Base-by-base conservation (phyloP, 2,888 invertebrate genomes). In the Phragmatobia fuliginosa region DNA sequence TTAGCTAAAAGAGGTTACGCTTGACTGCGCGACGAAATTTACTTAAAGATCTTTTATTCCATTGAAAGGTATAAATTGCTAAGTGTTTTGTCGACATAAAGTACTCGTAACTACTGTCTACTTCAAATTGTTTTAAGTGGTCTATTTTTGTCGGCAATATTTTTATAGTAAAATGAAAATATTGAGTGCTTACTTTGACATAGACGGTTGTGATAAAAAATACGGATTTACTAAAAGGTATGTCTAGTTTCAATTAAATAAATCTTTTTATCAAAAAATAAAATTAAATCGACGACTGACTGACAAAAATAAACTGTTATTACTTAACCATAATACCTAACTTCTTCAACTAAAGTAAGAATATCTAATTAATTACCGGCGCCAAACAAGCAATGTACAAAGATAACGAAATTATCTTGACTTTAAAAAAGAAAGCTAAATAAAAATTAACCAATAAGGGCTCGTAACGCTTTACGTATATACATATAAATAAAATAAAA, bases 1-100 rank as follows among this genome's bases (percentile, higher is more conserved):
- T 70, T 72, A 49, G 45, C 56, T 62, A 70, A 62, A 75, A 65
- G 61, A 66, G 41, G 73, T 64, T 61, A 49, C 61, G 31, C 52
- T 59, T 36, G 70, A 61, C 65, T 68, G 66, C 69, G 69, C 80
- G 77, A 74, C 72, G 67, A 61, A 62, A 52, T 63, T 41, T n/a
- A 41, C 38, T 64, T 21, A 59, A 59, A 66, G 32, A 66, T 31
- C 56, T 28, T 41, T 49, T 49, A 32, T 49, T 60, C 21, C 28
- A 56, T 31, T 41, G 21, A 33, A 59, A 36, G n/a, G 36, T 59
- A 49, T 52, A 56, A 36, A 65, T 56, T 36, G 45, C 49, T 63
- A 25, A 63, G 63, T 63, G 63, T 49, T 49, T 14, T 49, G n/a
- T 49, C 2, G 3, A 49, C 31, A 49, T n/a, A 14, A 49, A 32